Evolutionary conservation across 2,888 invertebrate species (phyloP), one percentile per base, ranked within the genome.

Genomic region (Dicycla oo): DNA sequence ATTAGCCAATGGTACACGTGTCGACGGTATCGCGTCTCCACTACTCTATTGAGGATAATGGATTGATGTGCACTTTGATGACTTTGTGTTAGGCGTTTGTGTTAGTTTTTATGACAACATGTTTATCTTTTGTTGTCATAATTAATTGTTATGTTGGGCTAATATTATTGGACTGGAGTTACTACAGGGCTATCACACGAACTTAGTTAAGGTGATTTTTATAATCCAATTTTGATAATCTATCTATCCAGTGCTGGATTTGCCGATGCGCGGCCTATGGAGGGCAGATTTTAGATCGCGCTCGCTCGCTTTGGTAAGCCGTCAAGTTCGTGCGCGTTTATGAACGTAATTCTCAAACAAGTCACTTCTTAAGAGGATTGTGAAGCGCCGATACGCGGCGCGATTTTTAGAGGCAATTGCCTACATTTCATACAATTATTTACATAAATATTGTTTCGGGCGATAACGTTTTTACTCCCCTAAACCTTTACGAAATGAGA

Each of bases 11-110:
- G 2, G 7, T 54, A 69, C 75, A 83, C 58, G 69, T 67, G 84
- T 71, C 67, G 85, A 86, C 83, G 60, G 79, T 87, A 87, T 87
- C 87, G 71, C 45, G 43, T 57, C 58, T 68, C 73, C 70, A 62
- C 75, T 61, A 57, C 56, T 74, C 61, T 57, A 66, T 78, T 68
- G 69, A 81, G 71, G 69, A 69, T 71, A 75, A 81, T 63, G 47
- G 69, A 81, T 83, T 53, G 81, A 76, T 81, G 66, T 72, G 69
- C 73, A 72, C 69, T 73, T 75, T 47, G 26, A 60, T 68, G 71
- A 54, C 73, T 73, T 62, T 62, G 64, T n/a, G n/a, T n/a, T 34
- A 53, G 57, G 47, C 53, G 53, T 73, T 74, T 74, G 65, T 72
- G 40, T 76, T 63, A 15, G 61, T 83, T 72, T 75, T 62, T 71